Evolutionary conservation across 2,113 vertebrate genomes (phyloP), one percentile per base, ranked within the genome.

Genomic region (Garra rufa): DNA sequence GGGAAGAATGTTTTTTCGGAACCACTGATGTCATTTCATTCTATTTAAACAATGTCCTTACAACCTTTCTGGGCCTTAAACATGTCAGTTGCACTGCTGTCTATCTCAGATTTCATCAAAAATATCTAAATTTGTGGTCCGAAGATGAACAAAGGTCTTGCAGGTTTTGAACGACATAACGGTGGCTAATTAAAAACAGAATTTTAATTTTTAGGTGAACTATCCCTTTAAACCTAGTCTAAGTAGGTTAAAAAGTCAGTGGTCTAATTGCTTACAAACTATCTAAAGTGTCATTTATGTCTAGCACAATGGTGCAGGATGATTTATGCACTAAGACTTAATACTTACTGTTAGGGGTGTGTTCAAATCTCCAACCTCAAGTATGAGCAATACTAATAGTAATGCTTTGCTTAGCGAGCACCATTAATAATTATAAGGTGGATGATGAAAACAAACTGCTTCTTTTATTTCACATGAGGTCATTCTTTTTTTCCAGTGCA

Each of bases 381-480:
- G 30, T 41, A 77, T 77, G 9, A 61, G 76, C 55, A 63, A 61
- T 38, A 19, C 26, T 6, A 78, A 61, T n/a, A 43, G 21, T 8
- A 24, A 77, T 57, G 10, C 65, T 57, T 77, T 57, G 50, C 34
- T 9, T 38, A 24, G 38, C n/a, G 5, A 65, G 55, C 34, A 63
- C 44, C 4, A 57, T 24, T 57, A 24, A 34, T 14, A 59, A 59
- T 14, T 52, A 28, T 48, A 46, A 73, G n/a, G 41, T 73, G 70
- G 41, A 2, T 26, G 41, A 73, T 73, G 41, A 46, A 73, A 73
- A 73, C 70, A 15, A 44, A 73, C 41, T 24, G 41, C n/a, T 46
- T 73, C 24, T 73, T 73, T 73, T 26, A 44, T 73, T 73, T 44
- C n/a, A 73, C 41, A 71, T 26, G 44, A 30, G 15, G 43, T 10